Percentiles rank a stretch among this genome's conserved stretches.
phyloP scores from a whole-genome alignment of 2,888 invertebrate genomes.

The Stenurella melanura region DNA sequence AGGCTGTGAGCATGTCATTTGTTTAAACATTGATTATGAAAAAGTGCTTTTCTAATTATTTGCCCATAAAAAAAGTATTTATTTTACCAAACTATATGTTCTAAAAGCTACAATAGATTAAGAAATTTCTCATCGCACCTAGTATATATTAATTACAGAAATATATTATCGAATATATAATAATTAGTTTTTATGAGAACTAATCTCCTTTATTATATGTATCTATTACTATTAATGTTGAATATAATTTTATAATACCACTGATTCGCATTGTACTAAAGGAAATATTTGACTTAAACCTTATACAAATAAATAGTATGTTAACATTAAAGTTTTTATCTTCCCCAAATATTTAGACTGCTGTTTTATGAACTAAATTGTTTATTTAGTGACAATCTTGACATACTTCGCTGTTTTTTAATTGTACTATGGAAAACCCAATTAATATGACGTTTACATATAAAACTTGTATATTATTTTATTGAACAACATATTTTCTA shows the following conservation, averaged over 20 bases:
- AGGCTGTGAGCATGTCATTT: no score
- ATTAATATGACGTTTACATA: neutral
- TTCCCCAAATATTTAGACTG: slow-evolving; percentile 17
- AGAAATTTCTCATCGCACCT: no score
- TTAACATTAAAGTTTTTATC: neutral
- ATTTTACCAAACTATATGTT: no score
- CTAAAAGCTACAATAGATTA: no score
- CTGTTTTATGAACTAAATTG: slow-evolving; percentile 8
- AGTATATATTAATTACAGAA: no score
- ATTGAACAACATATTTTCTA: no score
- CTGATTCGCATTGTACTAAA: neutral
- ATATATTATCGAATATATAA: no score
- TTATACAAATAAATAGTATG: neutral
- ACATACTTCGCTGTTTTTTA: neutral
- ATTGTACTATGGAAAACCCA: neutral
- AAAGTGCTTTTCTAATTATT: no score
- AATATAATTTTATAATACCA: neutral
- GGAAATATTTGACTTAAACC: slow-evolving; percentile 5
- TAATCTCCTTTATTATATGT: no score
- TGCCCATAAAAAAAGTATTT: no score
- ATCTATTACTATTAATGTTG: neutral
- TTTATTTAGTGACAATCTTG: neutral
- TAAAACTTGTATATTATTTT: neutral
- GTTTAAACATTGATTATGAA: no score
- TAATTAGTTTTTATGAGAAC: no score